Conservation (phyloP, 2,797 vertebrate genomes). For the Diplodus puntazzo region DNA sequence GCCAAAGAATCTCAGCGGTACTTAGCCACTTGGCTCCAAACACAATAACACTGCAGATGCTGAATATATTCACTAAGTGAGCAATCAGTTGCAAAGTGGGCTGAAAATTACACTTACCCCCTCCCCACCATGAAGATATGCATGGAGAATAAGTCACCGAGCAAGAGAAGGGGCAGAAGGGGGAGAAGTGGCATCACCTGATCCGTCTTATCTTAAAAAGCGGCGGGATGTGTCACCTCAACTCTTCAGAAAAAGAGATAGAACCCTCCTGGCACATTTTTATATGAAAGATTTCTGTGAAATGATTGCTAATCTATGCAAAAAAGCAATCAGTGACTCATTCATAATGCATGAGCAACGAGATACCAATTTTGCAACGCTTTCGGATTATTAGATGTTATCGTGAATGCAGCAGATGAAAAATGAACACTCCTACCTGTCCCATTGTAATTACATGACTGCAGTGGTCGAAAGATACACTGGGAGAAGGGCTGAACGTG, state of each 20-base stretch:
- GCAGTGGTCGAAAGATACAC: conserved; percentile 71
- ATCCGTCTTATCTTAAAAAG: conserved; percentile 82
- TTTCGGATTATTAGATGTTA: conserved; percentile 90
- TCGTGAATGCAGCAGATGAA: conserved; percentile 86
- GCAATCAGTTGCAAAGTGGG: conserved; percentile 84
- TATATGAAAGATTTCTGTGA: conserved; percentile 85
- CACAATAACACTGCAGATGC: conserved; percentile 79
- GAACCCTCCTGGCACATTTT: conserved; percentile 80
- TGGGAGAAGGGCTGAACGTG: conserved; percentile 40
- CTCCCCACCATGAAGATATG: conserved; percentile 77
- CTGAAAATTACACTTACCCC: conserved; percentile 81
- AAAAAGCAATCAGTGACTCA: conserved; percentile 89
- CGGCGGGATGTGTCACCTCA: conserved; percentile 77
- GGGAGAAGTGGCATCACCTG: conserved; percentile 79
- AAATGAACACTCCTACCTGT: conserved; percentile 88
- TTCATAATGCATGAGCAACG: conserved; percentile 90
- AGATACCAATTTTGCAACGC: conserved; percentile 86
- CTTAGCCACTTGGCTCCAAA: conserved; percentile 74
- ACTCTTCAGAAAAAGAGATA: conserved; percentile 78
- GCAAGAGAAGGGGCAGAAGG: conserved; percentile 65
- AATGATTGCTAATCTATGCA: conserved; percentile 92
- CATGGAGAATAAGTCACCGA: conserved; percentile 81
- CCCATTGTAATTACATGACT: conserved; percentile 84
- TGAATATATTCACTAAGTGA: conserved; percentile 84
- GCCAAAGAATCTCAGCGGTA: conserved; percentile 66